Evolutionary conservation across 2,113 vertebrate species (phyloP), one percentile per base, ranked within the genome.

Genomic region (Meles meles): DNA sequence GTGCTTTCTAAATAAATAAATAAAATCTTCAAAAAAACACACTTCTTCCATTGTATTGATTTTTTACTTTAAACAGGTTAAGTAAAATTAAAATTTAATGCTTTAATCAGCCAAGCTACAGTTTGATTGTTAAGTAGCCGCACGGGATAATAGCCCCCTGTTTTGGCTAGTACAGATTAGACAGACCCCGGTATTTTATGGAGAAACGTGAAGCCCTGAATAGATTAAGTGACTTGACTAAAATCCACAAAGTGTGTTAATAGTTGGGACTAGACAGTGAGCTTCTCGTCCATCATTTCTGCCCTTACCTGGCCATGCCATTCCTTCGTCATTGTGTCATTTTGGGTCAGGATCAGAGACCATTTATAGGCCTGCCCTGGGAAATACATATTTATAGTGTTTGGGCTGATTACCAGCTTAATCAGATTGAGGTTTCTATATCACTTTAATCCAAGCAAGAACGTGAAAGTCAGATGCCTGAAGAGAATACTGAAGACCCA

Each of bases 301-400:
- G 27, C 14, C 34, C 23, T 89, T 18, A 8, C 18, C 34, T 86
- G n/a, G 29, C 2, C 17, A 29, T 4, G 7, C 34, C 52, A 7
- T 49, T 42, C 71, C 55, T 93, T 71, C 67, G 1, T 77, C 37
- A 6, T 18, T 65, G 34, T 69, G 69, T 85, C 96, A 34, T 90
- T 93, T 96, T 63, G 3, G 57, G 61, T 95, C 29, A 82, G 85
- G 27, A 37, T 95, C 17, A 42, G 81, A 42, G 49, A 37, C 65
- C 59, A 42, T 94, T 93, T 76, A 59, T 82, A 95, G 76, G 18
- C 57, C 47, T 81, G 27, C 44, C 27, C n/a, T 63, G 80, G 89
- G 81, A 96, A 97, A 86, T 47, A 80, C 49, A 1, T 18, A 84
- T 96, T 97, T 96, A 83, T 39, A 84, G 42, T 59, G 80, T 71